Base-by-base conservation (phyloP, 2,888 invertebrate species). In the Anodontia alba region DNA sequence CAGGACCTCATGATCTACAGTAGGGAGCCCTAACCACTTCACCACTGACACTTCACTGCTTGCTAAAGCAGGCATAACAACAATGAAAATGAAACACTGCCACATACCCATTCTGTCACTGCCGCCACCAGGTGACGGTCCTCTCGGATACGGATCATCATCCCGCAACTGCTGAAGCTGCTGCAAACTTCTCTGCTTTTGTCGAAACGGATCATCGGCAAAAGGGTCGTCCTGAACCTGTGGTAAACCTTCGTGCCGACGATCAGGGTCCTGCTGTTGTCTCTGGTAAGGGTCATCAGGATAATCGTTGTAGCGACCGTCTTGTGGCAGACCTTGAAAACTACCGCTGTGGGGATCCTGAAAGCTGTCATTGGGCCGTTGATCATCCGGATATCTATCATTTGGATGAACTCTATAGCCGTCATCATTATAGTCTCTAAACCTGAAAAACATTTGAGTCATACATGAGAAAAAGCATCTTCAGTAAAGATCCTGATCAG, bases 131-230 rank as follows among this genome's bases (percentile, higher is more conserved):
- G 83, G 89, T n/a, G 87, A 89, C 1, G 84, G 86, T 7, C 89
- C 89, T n/a, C 89, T 71, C 66, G 86, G 84, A 72, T 91, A 90
- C 1, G 83, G 83, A 42, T 90, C 89, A 43, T 87, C 89, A 17
- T 78, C 83, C 57, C 75, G 43, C n/a, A n/a, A 67, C 78, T 85
- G 82, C 29, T 80, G 73, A 73, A 84, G 31, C 80, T 85, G 82
- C 42, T 80, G 73, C 70, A 84, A 26, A 76, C 82, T 78, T 73
- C 81, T 78, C 80, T 87, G 84, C 68, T 90, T 88, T 62, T 91
- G 88, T 74, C 88, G 86, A 81, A 92, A 92, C 0, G 91, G 92
- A 79, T 92, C 92, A 72, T 92, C 90, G 8, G 92, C 91, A 86
- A 92, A 92, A 3, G 93, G 93, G 71, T 92, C 91, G 43, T 83